Base-by-base conservation (phyloP, 2,888 invertebrate species). In the Geotrupes spiniger region DNA sequence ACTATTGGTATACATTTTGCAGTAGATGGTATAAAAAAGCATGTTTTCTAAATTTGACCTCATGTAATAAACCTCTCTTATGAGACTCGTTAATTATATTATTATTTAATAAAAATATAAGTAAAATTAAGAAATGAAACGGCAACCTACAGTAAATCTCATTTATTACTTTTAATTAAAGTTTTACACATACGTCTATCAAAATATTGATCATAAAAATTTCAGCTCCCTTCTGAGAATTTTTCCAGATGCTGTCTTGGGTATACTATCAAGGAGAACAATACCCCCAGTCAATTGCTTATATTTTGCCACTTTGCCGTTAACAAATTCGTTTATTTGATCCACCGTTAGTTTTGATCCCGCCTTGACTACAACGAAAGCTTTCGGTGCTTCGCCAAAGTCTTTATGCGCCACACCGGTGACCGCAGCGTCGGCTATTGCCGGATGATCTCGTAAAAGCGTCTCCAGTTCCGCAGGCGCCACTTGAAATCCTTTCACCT, bases 401-500 rank as follows among this genome's bases (percentile, higher is more conserved):
- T 71, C 68, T 0, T 76, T 71, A 63, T 91, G 82, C 0, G 85
- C 82, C 10, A 89, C 70, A 0, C 92, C 92, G 50, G 93, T 76
- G 0, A 95, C 92, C 0, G 88, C 93, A 0, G 86, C 89, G 61
- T 95, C 94, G 8, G 76, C 69, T 1, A 96, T 78, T 16, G 78
- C 79, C 0, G 89, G 86, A 70, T 89, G 87, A 33, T 80, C 78
- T 49, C 87, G 78, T 1, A 92, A 64, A 2, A 89, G 63, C 41
- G 78, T 83, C 71, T 94, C 94, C 16, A 94, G 69, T 70, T 94
- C 94, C 0, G 93, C 92, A 12, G 94, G 94, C 6, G 93, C 83
- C 4, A 94, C 92, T 82, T 92, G 81, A 62, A 76, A 82, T 1
- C 76, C 82, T 67, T 79, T 82, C 11, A 62, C 62, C 59, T 59